phyloP scores from a whole-genome alignment of 2,113 vertebrate species.

The Eurystomus gularis region DNA sequence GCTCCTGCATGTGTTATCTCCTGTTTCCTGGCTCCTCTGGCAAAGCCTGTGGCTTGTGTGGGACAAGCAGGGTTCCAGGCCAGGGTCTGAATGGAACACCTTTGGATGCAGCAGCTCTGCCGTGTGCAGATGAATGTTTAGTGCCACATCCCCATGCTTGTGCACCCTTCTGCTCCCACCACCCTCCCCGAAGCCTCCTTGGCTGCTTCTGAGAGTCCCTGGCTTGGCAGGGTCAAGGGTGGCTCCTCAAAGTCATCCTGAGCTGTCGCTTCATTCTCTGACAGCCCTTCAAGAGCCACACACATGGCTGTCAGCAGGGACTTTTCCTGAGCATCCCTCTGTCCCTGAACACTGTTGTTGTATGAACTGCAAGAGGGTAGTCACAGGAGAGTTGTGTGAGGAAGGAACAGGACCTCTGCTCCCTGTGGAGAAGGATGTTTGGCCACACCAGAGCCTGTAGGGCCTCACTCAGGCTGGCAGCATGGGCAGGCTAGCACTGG shows the following conservation, averaged over 20 bases:
- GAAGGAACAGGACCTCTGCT: background rate
- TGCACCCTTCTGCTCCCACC: background rate
- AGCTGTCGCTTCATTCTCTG: rapidly evolving
- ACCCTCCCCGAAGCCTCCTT: rapidly evolving
- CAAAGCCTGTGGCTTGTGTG: rapidly evolving
- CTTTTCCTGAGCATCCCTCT: rapidly evolving
- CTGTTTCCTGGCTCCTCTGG: background rate
- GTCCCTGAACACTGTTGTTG: rapidly evolving
- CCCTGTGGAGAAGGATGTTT: rapidly evolving
- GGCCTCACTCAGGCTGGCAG: background rate
- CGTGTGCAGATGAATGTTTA: rapidly evolving
- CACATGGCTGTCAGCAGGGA: background rate
- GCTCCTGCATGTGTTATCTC: rapidly evolving
- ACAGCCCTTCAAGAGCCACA: rapidly evolving
- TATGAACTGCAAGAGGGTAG: background rate
- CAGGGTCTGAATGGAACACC: background rate
- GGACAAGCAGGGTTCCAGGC: background rate
- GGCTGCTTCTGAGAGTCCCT: background rate
- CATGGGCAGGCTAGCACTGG: background rate
- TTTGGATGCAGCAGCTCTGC: rapidly evolving
- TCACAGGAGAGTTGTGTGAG: rapidly evolving
- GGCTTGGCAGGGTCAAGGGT: background rate
- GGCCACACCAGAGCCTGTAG: rapidly evolving
- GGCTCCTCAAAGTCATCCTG: background rate
- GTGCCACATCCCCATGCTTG: rapidly evolving